These are phyloP conservation scores for Drosophila phalerata DNA, from an alignment of 2,888 invertebrate genomes.

Conservation along the genomic window DNA sequence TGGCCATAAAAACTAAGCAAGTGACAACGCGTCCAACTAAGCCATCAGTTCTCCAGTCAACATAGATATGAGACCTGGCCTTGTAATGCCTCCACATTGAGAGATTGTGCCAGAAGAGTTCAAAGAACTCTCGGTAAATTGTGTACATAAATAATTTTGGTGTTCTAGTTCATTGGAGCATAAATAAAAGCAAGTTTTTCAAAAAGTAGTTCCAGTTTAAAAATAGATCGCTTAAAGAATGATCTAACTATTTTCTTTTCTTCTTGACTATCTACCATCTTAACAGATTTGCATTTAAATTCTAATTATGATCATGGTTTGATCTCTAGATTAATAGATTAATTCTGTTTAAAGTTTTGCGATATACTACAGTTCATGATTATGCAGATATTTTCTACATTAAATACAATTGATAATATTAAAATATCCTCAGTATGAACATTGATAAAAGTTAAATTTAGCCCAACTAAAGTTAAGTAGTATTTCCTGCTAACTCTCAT, in stretches of 20 bases:
- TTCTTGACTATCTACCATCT: neutral
- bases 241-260: neutral
- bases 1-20: constrained; percentile 24
- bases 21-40: constrained; percentile 15
- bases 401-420: neutral
- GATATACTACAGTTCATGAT: no score
- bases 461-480: constrained; percentile 1
- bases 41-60: neutral
- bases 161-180: constrained; percentile 18
- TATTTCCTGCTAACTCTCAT: constrained; percentile 30
- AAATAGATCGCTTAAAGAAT: neutral
- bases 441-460: constrained; percentile 3
- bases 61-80: constrained; percentile 28
- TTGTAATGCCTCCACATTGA: constrained; percentile 24
- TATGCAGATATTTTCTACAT: neutral
- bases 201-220: neutral
- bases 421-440: neutral
- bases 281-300: neutral
- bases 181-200: constrained; percentile 26
- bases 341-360: neutral
- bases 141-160: neutral
- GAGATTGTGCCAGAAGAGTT: constrained; percentile 26
- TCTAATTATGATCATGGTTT: no score
- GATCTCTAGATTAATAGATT: neutral
- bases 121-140: constrained; percentile 46